These are phyloP conservation scores for Cichladusa arquata DNA, from an alignment of 2,113 vertebrate genomes.

Conservation along the genomic window DNA sequence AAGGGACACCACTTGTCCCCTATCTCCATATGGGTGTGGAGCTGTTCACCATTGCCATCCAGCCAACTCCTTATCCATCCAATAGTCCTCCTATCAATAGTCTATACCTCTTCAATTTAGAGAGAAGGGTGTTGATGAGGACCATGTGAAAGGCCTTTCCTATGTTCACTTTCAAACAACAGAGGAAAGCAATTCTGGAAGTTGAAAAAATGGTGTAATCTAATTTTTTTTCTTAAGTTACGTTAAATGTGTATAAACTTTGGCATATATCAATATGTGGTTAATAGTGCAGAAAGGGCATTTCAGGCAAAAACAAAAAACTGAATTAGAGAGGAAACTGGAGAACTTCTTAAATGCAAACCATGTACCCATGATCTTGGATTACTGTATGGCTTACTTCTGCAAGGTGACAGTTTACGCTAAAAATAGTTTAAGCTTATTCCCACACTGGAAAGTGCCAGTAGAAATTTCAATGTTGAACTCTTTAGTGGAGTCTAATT, in stretches of 20 bases:
- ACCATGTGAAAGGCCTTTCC: rapidly evolving
- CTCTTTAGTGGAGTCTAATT: neutral
- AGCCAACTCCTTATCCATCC: neutral
- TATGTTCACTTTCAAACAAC: neutral
- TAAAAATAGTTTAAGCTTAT: neutral
- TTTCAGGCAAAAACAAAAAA: neutral
- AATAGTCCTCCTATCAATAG: neutral
- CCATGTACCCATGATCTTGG: neutral
- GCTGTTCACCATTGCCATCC: neutral
- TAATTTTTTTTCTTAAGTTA: neutral
- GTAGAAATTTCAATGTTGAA: neutral
- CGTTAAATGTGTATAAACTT: neutral
- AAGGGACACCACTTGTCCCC: neutral
- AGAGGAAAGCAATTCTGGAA: neutral
- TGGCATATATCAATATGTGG: neutral
- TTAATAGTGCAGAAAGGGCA: neutral
- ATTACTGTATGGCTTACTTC: neutral
- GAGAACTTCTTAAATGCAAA: neutral
- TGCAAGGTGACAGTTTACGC: neutral
- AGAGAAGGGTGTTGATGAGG: neutral
- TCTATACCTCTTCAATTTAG: rapidly evolving
- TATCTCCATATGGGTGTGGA: neutral
- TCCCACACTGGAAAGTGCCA: neutral
- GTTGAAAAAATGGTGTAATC: neutral
- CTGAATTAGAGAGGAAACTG: neutral